Percentiles rank a stretch among this genome's conserved stretches.
Conservation (phyloP, 1,140 invertebrate species). For the Mylabris phalerata region DNA sequence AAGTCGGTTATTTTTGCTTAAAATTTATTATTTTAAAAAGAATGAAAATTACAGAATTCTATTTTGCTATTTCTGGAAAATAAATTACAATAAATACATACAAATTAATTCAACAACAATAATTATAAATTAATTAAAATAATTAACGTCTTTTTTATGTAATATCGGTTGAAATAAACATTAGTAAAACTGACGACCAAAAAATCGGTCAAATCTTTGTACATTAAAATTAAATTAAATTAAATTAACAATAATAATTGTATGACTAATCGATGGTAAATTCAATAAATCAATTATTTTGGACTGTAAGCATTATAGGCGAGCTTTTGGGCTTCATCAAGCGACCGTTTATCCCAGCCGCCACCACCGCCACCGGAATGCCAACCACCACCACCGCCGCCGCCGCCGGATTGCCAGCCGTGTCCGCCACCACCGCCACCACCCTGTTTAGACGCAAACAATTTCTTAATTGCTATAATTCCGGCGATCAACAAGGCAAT, state of each 20-base stretch:
- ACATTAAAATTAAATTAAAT: slow-evolving; percentile 11
- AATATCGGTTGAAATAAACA: slow-evolving; percentile 8
- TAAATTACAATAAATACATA: not conserved
- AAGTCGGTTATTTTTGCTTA: too few species aligned
- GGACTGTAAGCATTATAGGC: slow-evolving; percentile 57
- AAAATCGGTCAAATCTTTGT: slow-evolving; percentile 26
- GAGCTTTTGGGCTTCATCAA: slow-evolving; percentile 54
- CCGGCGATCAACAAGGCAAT: slow-evolving; percentile 68
- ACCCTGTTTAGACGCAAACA: slow-evolving; percentile 57
- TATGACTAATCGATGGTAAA: not conserved
- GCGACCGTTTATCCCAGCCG: slow-evolving; percentile 45
- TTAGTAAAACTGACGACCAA: slow-evolving; percentile 15
- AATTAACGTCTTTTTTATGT: not conserved
- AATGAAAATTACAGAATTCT: too few species aligned
- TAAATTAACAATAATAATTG: not conserved
- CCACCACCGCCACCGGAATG: slow-evolving; percentile 30
- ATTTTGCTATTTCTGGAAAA: not conserved
- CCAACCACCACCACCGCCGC: slow-evolving; percentile 44
- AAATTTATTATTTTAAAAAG: too few species aligned
- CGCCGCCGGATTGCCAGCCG: slow-evolving; percentile 51
- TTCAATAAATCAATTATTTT: slow-evolving; percentile 25
- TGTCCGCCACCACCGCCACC: slow-evolving; percentile 50
- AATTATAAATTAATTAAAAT: slow-evolving; percentile 7
- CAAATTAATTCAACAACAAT: not conserved
- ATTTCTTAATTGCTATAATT: slow-evolving; percentile 72